Evolutionary conservation across 2,113 vertebrate genomes (phyloP).

Genomic region (Stigmatopora argus): DNA sequence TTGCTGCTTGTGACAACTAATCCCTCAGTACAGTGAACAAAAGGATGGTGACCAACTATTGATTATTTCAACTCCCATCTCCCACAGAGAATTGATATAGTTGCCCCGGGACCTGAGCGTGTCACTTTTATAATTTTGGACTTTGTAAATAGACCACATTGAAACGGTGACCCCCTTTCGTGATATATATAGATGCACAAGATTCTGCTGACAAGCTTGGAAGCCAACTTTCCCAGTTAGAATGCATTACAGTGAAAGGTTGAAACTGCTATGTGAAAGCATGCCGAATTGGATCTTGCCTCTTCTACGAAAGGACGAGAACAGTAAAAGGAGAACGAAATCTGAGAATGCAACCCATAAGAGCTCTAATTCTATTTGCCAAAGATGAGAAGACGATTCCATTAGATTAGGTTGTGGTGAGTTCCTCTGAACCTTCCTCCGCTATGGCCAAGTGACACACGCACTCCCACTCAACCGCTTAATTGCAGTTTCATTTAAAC

Average conservation of each 20-base stretch:
- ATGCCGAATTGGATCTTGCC: conserved; percentile 29
- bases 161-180: not conserved
- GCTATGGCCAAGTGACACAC: conserved; percentile 42
- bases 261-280: conserved; percentile 31
- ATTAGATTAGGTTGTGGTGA: conserved; percentile 58
- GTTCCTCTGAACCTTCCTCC: conserved; percentile 37
- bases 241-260: conserved; percentile 44
- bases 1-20: conserved; percentile 46
- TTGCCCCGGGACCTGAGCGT: not conserved
- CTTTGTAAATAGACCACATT: not conserved
- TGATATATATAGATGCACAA: not conserved
- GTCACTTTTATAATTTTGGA: not conserved
- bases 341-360: conserved; percentile 59
- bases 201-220: not conserved
- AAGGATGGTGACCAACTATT: conserved; percentile 45
- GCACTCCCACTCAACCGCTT: conserved; percentile 12
- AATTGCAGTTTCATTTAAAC: conserved; percentile 23
- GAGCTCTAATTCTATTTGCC: conserved; percentile 64
- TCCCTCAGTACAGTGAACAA: conserved; percentile 33
- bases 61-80: conserved; percentile 18
- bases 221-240: conserved; percentile 51
- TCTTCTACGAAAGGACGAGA: conserved; percentile 23
- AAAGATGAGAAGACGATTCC: conserved; percentile 52
- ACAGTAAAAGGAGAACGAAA: conserved; percentile 41
- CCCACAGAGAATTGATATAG: not conserved